Percentiles rank a stretch among this genome's conserved stretches.
Conservation (phyloP, 2,113 vertebrate genomes). For the Gorsachius goisagi region DNA sequence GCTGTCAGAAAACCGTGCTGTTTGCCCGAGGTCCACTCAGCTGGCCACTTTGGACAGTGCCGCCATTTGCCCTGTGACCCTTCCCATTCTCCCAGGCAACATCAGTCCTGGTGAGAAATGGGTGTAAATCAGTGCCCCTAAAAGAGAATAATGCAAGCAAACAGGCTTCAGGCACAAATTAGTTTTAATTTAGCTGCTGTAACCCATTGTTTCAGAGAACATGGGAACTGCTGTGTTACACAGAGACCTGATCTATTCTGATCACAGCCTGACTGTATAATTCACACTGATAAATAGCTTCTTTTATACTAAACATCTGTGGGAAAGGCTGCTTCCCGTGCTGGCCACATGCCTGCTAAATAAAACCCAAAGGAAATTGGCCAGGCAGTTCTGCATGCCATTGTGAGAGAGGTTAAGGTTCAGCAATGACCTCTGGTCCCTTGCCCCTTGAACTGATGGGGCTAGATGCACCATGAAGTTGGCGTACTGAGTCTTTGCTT, state of each 20-base stretch:
- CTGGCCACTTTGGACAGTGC: not conserved
- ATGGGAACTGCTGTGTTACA: conserved; percentile 32
- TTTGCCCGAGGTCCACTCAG: not conserved
- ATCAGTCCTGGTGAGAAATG: not conserved
- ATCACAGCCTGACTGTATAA: conserved; percentile 23
- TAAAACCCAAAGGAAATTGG: conserved; percentile 68
- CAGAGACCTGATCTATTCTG: conserved; percentile 2
- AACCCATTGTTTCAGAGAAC: not conserved
- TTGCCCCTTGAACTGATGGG: conserved; percentile 7
- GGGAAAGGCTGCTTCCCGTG: conserved; percentile 60
- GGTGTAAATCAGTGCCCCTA: not conserved
- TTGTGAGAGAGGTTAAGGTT: conserved; percentile 55
- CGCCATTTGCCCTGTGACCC: not conserved
- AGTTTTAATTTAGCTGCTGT: not conserved
- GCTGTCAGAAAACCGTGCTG: not conserved
- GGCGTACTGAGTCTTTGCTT: not conserved
- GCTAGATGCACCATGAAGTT: not conserved
- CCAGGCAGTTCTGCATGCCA: conserved; percentile 43
- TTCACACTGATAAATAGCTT: conserved; percentile 40
- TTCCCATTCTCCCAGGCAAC: not conserved
- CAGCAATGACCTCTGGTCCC: conserved; percentile 37
- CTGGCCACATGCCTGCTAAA: conserved; percentile 59
- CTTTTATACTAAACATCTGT: conserved; percentile 60
- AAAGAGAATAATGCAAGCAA: not conserved
- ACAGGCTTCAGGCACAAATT: not conserved